A percentile compares a stretch with the other conserved stretches of the same genome.
Conservation (phyloP, 2,888 invertebrate genomes). For the Drosophila histrio region DNA sequence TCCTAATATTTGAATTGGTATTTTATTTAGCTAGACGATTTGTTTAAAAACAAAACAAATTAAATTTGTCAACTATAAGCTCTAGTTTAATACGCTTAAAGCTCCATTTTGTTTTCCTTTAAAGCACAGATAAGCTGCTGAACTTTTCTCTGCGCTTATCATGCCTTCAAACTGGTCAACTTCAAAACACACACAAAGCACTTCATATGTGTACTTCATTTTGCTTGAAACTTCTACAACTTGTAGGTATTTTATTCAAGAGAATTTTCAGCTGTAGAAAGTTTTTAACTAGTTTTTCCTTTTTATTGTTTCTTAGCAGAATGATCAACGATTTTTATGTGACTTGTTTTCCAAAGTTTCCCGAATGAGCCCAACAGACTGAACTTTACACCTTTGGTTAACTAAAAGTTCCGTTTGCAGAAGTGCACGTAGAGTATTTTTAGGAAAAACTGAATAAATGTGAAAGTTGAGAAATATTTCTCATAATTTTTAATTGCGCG, state of each 20-base stretch:
- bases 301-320: conserved; percentile 25
- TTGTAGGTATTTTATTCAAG: conserved; percentile 32
- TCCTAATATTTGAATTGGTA: too few species aligned
- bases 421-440: conserved; percentile 19
- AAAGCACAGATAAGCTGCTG: not conserved
- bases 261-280: conserved; percentile 21
- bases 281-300: conserved; percentile 36
- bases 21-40: too few species aligned
- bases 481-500: conserved; percentile 51
- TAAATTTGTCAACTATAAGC: not conserved
- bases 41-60: too few species aligned
- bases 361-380: conserved; percentile 3
- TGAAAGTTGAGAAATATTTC: conserved; percentile 17
- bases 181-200: conserved; percentile 1
- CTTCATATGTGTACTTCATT: conserved; percentile 11
- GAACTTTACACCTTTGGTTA: conserved; percentile 51
- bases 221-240: conserved; percentile 6
- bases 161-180: conserved; percentile 7
- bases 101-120: not conserved
- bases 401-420: conserved; percentile 15
- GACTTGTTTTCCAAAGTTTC: conserved; percentile 51
- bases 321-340: conserved; percentile 56
- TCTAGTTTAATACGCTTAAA: not conserved
- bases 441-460: conserved; percentile 19
- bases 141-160: conserved; percentile 9